Conservation (phyloP, 2,113 vertebrate species). For the Recurvirostra avosetta region DNA sequence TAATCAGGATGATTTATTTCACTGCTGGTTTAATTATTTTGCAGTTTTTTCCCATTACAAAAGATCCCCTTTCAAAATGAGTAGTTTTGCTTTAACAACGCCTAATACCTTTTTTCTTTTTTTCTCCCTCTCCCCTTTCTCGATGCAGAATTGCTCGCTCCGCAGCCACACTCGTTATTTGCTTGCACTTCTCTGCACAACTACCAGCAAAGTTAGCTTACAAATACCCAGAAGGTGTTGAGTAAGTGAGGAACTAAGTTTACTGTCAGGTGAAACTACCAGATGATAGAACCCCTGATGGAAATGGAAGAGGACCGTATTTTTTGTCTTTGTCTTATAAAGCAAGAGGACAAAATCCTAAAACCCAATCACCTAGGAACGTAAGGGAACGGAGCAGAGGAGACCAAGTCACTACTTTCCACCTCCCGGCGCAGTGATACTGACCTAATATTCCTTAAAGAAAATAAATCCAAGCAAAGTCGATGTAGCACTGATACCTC, state of each 20-base stretch:
- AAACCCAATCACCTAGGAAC: not conserved
- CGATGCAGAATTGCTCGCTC: not conserved
- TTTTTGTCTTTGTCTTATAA: not conserved
- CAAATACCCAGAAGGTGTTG: not conserved
- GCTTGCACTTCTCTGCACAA: too few relatives aligned
- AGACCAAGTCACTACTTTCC: not conserved
- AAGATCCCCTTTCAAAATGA: not conserved
- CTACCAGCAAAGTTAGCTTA: not conserved
- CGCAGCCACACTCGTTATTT: not conserved
- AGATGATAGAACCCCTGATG: not conserved
- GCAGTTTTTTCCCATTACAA: not conserved
- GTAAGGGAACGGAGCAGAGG: not conserved
- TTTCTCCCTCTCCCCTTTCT: not conserved
- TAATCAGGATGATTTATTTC: not conserved
- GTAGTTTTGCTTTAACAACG: not conserved
- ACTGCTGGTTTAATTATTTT: not conserved
- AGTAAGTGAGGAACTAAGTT: not conserved
- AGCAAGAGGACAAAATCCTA: not conserved
- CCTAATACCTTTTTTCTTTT: too few relatives aligned
- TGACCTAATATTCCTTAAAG: not conserved
- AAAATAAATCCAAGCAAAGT: not conserved
- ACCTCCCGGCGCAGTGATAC: not conserved
- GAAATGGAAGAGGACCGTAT: not conserved
- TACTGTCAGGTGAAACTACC: not conserved
- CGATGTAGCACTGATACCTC: not conserved